phyloP scores from a whole-genome alignment of 1,140 invertebrate genomes.

The Papilio xuthus region DNA sequence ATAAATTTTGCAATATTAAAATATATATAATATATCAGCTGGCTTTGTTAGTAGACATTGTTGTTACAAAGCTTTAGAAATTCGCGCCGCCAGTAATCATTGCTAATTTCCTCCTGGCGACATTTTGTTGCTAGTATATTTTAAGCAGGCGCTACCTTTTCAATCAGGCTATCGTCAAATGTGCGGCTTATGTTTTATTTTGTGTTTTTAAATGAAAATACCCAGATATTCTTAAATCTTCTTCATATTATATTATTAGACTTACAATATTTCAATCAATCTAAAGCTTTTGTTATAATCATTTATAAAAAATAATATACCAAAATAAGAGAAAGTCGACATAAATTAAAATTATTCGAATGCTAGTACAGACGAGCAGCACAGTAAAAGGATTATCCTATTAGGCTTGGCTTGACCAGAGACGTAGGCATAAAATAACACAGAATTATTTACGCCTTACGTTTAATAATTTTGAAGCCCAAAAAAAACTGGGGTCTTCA shows the following conservation, averaged over 20 bases:
- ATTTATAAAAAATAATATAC: background rate
- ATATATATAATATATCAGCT: too few relatives aligned
- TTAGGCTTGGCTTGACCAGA: background rate
- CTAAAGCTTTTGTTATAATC: too few relatives aligned
- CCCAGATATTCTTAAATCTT: too few relatives aligned
- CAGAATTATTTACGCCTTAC: too few relatives aligned
- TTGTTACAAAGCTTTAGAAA: background rate
- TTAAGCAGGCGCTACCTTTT: background rate
- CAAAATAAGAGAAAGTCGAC: background rate
- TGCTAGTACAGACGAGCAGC: background rate
- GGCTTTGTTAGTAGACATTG: background rate
- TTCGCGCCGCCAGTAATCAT: background rate
- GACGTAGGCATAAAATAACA: too few relatives aligned
- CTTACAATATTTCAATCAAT: background rate
- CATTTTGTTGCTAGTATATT: conserved; percentile 1
- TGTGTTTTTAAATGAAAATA: too few relatives aligned
- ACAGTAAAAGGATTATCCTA: background rate
- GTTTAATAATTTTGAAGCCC: too few relatives aligned
- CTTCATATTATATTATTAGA: background rate
- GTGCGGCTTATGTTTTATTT: background rate
- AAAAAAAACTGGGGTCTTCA: too few relatives aligned
- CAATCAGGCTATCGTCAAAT: background rate
- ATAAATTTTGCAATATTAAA: too few relatives aligned
- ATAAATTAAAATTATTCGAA: background rate
- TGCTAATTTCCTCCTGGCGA: background rate